Evolutionary conservation across 2,888 invertebrate species (phyloP), one percentile per base, ranked within the genome.

Genomic region (Plemyria rubiginata): DNA sequence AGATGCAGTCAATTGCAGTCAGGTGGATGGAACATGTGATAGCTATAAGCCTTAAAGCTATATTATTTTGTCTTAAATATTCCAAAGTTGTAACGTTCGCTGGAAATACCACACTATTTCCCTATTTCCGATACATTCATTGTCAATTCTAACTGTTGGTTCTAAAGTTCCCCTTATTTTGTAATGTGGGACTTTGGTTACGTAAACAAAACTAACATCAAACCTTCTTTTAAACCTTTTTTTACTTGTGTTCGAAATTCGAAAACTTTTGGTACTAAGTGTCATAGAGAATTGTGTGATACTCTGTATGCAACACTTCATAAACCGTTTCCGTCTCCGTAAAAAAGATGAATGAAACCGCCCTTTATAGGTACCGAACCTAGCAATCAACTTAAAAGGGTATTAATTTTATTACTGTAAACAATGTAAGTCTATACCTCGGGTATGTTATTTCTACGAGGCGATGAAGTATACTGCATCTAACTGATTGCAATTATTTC

Each of bases 331-430:
- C 36, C 1, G 74, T 70, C 43, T 41, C 13, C 8, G 54, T n/a
- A 50, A 51, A 50, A 51, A 65, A 51, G 53, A 61, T 73, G 69
- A 70, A 69, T 69, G 65, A 61, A 59, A 50, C 40, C 16, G 16
- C 43, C 16, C 40, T 51, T 48, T 62, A 62, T 38, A 38, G 1
- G 11, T 11, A 66, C 53, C 40, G 38, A 22, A 38, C 16, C 16
- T 16, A 13, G 16, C 28, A 29, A 55, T 55, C 48, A 59, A 16
- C 43, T 45, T 48, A 29, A 32, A 32, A 16, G 43, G 40, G 43
- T 28, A 61, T 52, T 53, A 12, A 60, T 51, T 46, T 49, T 15
- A 49, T 55, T 55, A 43, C 8, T 6, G n/a, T 13, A 41, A 12
- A 41, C 15, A 32, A 32, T 32, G 0, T 8, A 32, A 8, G 7